Percentiles rank a stretch among this genome's conserved stretches.
Evolutionary conservation across 2,888 invertebrate genomes (phyloP).

Genomic region (Heliconius ethilla): DNA sequence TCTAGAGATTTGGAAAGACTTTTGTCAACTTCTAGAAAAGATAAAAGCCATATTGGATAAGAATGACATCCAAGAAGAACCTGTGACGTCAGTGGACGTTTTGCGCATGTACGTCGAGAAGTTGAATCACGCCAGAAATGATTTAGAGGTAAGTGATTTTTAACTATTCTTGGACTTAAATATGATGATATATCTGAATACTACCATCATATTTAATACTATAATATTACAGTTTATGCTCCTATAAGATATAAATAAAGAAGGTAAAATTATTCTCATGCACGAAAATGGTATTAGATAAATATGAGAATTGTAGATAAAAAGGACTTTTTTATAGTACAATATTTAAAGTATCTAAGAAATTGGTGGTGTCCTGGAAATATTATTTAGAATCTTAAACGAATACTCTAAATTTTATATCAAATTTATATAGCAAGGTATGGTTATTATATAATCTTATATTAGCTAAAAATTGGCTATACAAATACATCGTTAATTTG

Average conservation of each 20-base stretch:
- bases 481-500: no score
- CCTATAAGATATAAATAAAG: background rate
- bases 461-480: no score
- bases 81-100: conserved; percentile 89
- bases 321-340: background rate
- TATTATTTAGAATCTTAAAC: no score
- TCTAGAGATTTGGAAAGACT: conserved; percentile 92
- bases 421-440: no score
- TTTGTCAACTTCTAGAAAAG: conserved; percentile 88
- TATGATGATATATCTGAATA: background rate
- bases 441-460: no score
- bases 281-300: background rate
- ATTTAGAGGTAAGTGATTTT: conserved; percentile 84
- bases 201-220: no score
- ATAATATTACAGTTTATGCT: background rate
- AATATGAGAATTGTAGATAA: background rate
- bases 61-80: conserved; percentile 89
- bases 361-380: no score
- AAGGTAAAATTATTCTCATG: background rate
- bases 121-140: conserved; percentile 88
- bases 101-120: conserved; percentile 92
- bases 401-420: no score
- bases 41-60: conserved; percentile 88
- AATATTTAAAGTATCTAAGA: no score
- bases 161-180: background rate